Base-by-base conservation (phyloP, 2,797 vertebrate species). In the Yasuhikotakia modesta region DNA sequence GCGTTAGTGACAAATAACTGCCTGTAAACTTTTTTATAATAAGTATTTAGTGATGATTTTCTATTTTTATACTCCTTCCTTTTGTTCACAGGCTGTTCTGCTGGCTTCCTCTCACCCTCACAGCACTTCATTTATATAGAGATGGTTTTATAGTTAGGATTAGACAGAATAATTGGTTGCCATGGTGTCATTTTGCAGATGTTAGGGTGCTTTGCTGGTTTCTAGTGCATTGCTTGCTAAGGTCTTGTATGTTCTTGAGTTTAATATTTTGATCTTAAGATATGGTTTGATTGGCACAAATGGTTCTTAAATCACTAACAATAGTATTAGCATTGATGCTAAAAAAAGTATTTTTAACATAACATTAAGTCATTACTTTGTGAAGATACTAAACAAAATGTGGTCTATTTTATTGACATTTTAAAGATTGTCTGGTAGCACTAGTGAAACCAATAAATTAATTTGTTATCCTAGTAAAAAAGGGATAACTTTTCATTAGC, bases 61-160 rank as follows among this genome's bases (percentile, higher is more conserved):
- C 5, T 5, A 35, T 35, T 35, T 35, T 35, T 35, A 32, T 35
- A 1, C 35, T 7, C 8, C 35, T 35, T 6, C 8, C 35, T 35
- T 35, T 35, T 1, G 14, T 46, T 46, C 13, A 82, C 53, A 81
- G 82, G 79, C 58, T 60, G 87, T 88, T 70, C 76, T n/a, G n/a
- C n/a, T n/a, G 87, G 76, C 84, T 79, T 85, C 73, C 79, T 53
- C 83, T 83, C 84, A 82, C 84, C 86, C 83, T 81, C 78, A 81
- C 74, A 64, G 22, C 13, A 77, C 55, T 69, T 63, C 24, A 90
- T 92, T 92, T 88, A 90, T 89, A 87, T 89, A 94, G 90, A 94
- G 90, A 92, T 95, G 92, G 84, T 93, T 95, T 90, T 88, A 86
- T 95, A 89, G 87, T 70, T 32, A 55, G 88, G 91, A 91, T 93